Base-by-base conservation (phyloP, 2,797 vertebrate species). In the Alcedo atthis region DNA sequence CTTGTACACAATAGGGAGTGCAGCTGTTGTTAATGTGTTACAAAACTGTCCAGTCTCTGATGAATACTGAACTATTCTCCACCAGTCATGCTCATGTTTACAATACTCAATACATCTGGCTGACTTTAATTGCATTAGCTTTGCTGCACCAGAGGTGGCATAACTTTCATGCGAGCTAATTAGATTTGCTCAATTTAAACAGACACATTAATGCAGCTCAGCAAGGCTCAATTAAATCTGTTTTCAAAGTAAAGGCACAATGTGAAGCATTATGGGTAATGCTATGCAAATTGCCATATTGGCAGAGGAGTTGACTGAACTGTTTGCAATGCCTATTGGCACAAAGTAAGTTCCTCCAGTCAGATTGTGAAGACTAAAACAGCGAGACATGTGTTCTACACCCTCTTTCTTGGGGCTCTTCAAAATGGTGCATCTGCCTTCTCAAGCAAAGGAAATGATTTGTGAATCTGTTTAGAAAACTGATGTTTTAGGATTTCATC, bases 131-230 rank as follows among this genome's bases (percentile, higher is more conserved):
- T 96, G 95, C 93, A 96, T 97, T 97, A 97, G 93, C 94, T 96
- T 96, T 97, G 93, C 96, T 42, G 15, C 96, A 97, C 97, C 97
- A 98, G 96, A 97, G 96, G 95, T 97, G 96, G 96, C 96, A 97
- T 97, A 97, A 97, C 96, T 97, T 97, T 97, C 95, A 95, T 97
- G 92, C 32, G 76, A 97, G 95, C 96, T 97, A 97, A 98, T 98
- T 97, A 97, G 93, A 96, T 97, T 97, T 97, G 93, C 94, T 98
- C 96, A 97, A 95, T 97, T 97, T 97, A 96, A 97, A 97, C 90
- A 97, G 95, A 91, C 92, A 96, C 96, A 96, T 97, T 98, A 98
- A 97, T 97, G 96, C 94, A 95, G 89, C 95, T 96, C 97, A 97
- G 95, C 92, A 95, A 97, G 96, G 87, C 95, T 97, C 96, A 97